Evolutionary conservation across 1,140 invertebrate genomes (phyloP), one percentile per base, ranked within the genome.

Genomic region (Tyrophagus putrescentiae): DNA sequence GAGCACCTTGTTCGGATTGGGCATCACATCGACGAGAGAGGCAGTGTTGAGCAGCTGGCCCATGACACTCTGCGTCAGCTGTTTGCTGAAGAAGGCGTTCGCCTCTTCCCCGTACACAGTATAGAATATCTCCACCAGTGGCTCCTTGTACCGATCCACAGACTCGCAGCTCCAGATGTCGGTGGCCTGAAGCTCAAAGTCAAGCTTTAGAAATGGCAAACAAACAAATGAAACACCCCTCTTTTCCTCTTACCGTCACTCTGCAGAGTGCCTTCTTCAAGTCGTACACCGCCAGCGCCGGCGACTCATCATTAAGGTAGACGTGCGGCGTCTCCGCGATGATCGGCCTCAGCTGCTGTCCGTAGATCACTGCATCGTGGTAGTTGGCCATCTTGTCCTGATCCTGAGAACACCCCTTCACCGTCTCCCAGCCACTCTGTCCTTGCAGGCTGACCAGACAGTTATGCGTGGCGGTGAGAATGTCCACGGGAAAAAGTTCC

Each of bases 401-500:
- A 48, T 48, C 45, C 7, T 48, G 23, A 13, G 45, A 6, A 21
- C 45, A 48, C 31, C 7, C 45, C 13, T 25, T 7, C 45, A 48
- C 7, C 23, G 7, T 29, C 23, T n/a, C n/a, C n/a, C n/a, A n/a
- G n/a, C n/a, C n/a, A n/a, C n/a, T n/a, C n/a, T n/a, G n/a, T n/a
- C n/a, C n/a, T n/a, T n/a, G n/a, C n/a, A n/a, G n/a, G n/a, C n/a
- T n/a, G n/a, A n/a, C n/a, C n/a, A n/a, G n/a, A n/a, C 45, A 48
- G 23, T 48, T 6, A 21, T 48, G 23, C 23, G 45, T 9, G 7
- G 45, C 45, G 18, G 21, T 29, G 31, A 48, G 13, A 21, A 48
- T 25, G 31, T 48, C 45, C 7, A 48, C 45, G 31, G 45, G 45
- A 48, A 9, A 48, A 25, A 48, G 45, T 48, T 48, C 45, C 23